Evolutionary conservation across 2,888 invertebrate species (phyloP), one percentile per base, ranked within the genome.

Genomic region (Thereva nobilitata): DNA sequence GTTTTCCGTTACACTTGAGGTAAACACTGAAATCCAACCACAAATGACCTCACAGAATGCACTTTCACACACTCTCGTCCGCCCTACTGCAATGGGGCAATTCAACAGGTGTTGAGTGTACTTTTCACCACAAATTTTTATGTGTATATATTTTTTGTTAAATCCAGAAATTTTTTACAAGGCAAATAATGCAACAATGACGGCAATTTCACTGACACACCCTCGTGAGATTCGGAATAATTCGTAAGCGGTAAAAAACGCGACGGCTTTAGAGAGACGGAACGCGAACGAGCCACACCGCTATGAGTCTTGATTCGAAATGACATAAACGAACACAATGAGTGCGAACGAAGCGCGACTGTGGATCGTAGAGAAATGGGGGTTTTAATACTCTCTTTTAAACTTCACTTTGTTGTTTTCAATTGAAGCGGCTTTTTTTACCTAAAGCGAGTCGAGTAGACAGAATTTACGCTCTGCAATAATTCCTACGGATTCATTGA

Each of bases 41-140:
- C 44, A 35, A 56, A 56, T 47, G 47, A 9, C 10, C 34, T 7
- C 34, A 47, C 44, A 59, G 12, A 41, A 37, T 41, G 37, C 57
- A 59, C 45, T 38, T 45, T 37, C n/a, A 8, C 4, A 38, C 57
- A 59, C 35, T 57, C 42, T 45, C 56, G 23, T 23, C 7, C 23
- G 41, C 23, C 35, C 34, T 23, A 38, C 57, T 35, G 37, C 23
- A 23, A 23, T 23, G 37, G 9, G 40, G 5, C n/a, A 59, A 59
- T 47, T 38, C 57, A 59, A 59, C 57, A 59, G 57, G 57, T 59
- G 47, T 47, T 37, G 8, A 37, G 38, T 47, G n/a, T 40, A 10
- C 23, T 37, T 12, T 47, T 5, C 10, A 55, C n/a, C 8, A 2
- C 23, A 23, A 23, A 23, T 23, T 2, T 23, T 23, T 23, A 34